Evolutionary conservation across 1,140 invertebrate genomes (phyloP).

Genomic region (Musca domestica): DNA sequence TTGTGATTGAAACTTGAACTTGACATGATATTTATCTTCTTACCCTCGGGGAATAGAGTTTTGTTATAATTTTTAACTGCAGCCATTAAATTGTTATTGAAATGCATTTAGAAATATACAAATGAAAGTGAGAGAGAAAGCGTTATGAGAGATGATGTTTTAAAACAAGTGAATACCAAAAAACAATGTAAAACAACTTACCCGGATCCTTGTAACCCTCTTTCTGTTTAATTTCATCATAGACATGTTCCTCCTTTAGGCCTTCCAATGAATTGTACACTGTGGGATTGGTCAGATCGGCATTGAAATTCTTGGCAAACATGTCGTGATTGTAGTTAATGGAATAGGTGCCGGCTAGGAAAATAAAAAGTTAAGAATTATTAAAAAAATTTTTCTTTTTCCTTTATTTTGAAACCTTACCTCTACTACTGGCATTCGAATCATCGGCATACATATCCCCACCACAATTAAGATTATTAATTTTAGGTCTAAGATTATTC

Average conservation of each 20-base stretch:
- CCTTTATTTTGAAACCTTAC: conserved; percentile 24
- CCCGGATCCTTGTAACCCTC: conserved; percentile 59
- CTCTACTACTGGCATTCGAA: conserved; percentile 48
- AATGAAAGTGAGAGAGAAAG: conserved; percentile 14
- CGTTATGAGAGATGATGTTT: background rate
- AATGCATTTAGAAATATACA: conserved; percentile 16
- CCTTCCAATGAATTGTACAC: conserved; percentile 80
- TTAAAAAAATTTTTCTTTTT: background rate
- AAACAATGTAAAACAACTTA: conserved; percentile 38
- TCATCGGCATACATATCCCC: conserved; percentile 39
- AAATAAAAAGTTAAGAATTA: conserved; percentile 29
- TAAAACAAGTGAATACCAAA: background rate
- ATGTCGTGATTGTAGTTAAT: conserved; percentile 60
- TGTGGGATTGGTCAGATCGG: conserved; percentile 80
- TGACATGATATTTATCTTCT: conserved; percentile 1
- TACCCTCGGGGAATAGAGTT: conserved; percentile 48
- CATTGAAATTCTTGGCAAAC: conserved; percentile 75
- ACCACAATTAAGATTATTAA: conserved; percentile 47
- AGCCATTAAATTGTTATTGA: background rate
- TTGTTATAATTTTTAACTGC: conserved; percentile 52
- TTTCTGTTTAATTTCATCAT: conserved; percentile 89
- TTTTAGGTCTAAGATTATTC: conserved; percentile 64
- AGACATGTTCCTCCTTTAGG: conserved; percentile 77
- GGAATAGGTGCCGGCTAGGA: conserved; percentile 55
- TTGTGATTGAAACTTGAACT: conserved; percentile 22